Evolutionary conservation across 2,888 invertebrate genomes (phyloP), one percentile per base, ranked within the genome.

Genomic region (Harpalus rufipes): DNA sequence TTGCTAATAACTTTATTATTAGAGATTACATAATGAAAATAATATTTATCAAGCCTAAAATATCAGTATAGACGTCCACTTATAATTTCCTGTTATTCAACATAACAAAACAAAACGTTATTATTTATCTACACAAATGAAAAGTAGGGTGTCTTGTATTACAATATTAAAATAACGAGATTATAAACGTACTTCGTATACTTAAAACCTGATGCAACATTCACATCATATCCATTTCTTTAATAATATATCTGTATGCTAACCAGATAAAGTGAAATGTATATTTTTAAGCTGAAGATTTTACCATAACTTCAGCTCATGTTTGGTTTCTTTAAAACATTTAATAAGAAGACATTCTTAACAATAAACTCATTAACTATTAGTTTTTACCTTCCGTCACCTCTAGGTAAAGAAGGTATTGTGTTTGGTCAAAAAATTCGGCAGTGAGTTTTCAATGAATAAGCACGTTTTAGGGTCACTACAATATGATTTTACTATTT

Each of bases 311-410:
- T 16, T 61, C 32, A 63, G 63, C 6, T 63, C n/a, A 32, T 74
- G 72, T 74, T 74, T 74, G 72, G 72, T 74, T 74, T 74, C 72
- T 44, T 74, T 74, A 7, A 74, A n/a, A n/a, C n/a, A n/a, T n/a
- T n/a, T n/a, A n/a, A n/a, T n/a, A n/a, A n/a, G n/a, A n/a, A n/a
- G n/a, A n/a, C n/a, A n/a, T n/a, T n/a, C n/a, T n/a, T n/a, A n/a
- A n/a, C n/a, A n/a, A n/a, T n/a, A n/a, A n/a, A n/a, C n/a, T n/a
- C n/a, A n/a, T n/a, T n/a, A n/a, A n/a, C n/a, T n/a, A n/a, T n/a
- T n/a, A n/a, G n/a, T n/a, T n/a, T n/a, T n/a, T n/a, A n/a, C n/a
- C n/a, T n/a, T n/a, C n/a, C n/a, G n/a, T n/a, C n/a, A n/a, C n/a
- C n/a, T n/a, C n/a, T n/a, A n/a, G n/a, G n/a, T n/a, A n/a, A n/a